phyloP scores from a whole-genome alignment of 2,113 vertebrate genomes.

The Carlito syrichta region DNA sequence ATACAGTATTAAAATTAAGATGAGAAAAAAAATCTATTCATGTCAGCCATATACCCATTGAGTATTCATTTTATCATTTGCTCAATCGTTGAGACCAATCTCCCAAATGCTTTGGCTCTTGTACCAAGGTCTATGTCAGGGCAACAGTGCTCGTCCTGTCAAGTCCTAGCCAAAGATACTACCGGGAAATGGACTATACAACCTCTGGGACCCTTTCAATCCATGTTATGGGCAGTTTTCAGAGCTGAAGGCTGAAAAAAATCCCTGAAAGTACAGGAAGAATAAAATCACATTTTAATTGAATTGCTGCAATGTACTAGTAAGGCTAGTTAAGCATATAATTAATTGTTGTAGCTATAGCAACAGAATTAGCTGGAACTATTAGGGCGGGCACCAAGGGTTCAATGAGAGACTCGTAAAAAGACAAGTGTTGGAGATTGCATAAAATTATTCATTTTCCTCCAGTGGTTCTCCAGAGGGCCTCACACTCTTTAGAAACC shows the following conservation, averaged over 20 bases:
- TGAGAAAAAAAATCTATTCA: background rate
- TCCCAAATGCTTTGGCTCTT: slow-evolving; percentile 16
- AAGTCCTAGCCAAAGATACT: background rate
- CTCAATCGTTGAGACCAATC: slow-evolving; percentile 27
- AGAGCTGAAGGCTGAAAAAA: background rate
- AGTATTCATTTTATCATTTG: background rate
- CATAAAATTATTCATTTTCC: slow-evolving; percentile 53
- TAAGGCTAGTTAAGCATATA: slow-evolving; percentile 72
- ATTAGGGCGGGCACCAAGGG: slow-evolving; percentile 57
- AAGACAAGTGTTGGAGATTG: slow-evolving; percentile 57
- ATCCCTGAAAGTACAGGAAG: background rate
- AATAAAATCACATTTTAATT: slow-evolving; percentile 70
- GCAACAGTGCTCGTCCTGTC: background rate
- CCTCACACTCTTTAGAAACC: slow-evolving; percentile 40
- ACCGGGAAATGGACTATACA: background rate
- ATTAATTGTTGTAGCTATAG: slow-evolving; percentile 76
- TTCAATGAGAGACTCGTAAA: slow-evolving; percentile 60
- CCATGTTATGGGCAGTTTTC: background rate
- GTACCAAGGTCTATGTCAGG: background rate
- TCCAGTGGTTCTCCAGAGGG: slow-evolving; percentile 49
- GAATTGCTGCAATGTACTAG: slow-evolving; percentile 55
- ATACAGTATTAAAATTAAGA: slow-evolving; percentile 2
- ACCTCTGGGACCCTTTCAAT: background rate
- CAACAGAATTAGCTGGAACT: slow-evolving; percentile 60
- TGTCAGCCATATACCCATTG: background rate